Evolutionary conservation across 2,797 vertebrate species (phyloP), one percentile per base, ranked within the genome.

Genomic region (Pipistrellus pipistrellus): DNA sequence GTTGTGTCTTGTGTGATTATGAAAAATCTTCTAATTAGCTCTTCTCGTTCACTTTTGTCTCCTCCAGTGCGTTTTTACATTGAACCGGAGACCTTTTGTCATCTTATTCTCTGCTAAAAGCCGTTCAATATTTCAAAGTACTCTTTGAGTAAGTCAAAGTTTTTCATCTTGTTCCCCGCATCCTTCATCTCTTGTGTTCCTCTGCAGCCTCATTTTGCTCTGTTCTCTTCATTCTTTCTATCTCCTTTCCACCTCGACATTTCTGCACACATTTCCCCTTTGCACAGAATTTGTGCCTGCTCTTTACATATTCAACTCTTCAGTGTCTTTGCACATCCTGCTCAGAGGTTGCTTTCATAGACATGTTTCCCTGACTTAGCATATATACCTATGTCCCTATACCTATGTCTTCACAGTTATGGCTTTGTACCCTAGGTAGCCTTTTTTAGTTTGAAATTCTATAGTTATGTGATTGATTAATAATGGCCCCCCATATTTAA

Each of bases 41-140:
- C 85, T 55, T 77, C 30, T 89, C n/a, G 15, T 77, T 77, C 27
- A 51, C 38, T 72, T 90, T 89, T 57, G n/a, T 86, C 10, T 57
- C 13, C n/a, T 9, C 27, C 14, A 17, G n/a, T 35, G 92, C 55
- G 41, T 59, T 90, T 92, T 92, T 72, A 68, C 23, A 53, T 21
- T 57, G 72, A n/a, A 62, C n/a, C 8, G 3, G 53, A 71, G 64
- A 25, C 11, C 35, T 83, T 77, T 92, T 59, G 32, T 90, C 41
- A 87, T 78, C 30, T 76, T 18, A 82, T 48, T 87, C 83, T 90
- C 30, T 89, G 21, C 68, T 59, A 72, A 78, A 66, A 35, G 18
- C 30, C 51, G 30, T 89, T 84, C 55, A 51, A 1, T 46, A 71
- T 78, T 69, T 83, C 32, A n/a, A 35, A 46, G 55, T 17, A 32